Conservation (phyloP, 2,888 invertebrate species). For the Drepana falcataria region DNA sequence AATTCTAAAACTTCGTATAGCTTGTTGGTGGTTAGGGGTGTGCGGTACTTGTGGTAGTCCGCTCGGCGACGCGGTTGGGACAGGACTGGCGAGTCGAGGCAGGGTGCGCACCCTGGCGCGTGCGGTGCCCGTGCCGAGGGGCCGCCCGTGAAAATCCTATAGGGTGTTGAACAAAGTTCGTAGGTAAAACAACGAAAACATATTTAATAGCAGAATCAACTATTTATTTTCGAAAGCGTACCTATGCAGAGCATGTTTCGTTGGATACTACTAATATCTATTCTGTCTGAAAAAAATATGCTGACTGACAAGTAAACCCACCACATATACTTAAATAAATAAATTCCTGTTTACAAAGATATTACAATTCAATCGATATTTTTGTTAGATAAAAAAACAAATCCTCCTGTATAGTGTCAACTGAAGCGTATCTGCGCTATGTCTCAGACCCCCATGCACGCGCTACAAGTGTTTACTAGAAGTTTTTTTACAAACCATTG, state of each 20-base stretch:
- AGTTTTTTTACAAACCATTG: slow-evolving; percentile 35
- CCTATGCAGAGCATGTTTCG: too few relatives aligned
- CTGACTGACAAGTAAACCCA: too few relatives aligned
- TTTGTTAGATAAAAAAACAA: too few relatives aligned
- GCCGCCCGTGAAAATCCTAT: slow-evolving; percentile 27
- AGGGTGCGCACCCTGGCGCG: slow-evolving; percentile 64
- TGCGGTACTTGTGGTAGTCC: slow-evolving; percentile 47
- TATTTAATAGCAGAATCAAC: too few relatives aligned
- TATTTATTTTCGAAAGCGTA: too few relatives aligned
- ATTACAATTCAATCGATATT: too few relatives aligned
- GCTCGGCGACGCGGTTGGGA: slow-evolving; percentile 60
- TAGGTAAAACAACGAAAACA: background rate
- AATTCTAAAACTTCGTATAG: slow-evolving; percentile 13
- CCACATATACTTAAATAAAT: too few relatives aligned
- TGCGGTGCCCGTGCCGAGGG: slow-evolving; percentile 44
- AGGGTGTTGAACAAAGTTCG: slow-evolving; percentile 31
- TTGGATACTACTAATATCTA: too few relatives aligned
- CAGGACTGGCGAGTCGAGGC: slow-evolving; percentile 52
- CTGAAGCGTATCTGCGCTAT: slow-evolving; percentile 11
- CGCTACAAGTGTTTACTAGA: slow-evolving; percentile 47
- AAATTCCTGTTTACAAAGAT: too few relatives aligned
- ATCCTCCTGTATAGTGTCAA: slow-evolving; percentile 8
- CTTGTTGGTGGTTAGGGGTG: slow-evolving; percentile 49
- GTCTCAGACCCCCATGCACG: slow-evolving; percentile 47
- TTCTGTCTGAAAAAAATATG: too few relatives aligned